These are phyloP conservation scores for Tetraneura akinire DNA, from an alignment of 1,140 invertebrate species.

Conservation along the genomic window DNA sequence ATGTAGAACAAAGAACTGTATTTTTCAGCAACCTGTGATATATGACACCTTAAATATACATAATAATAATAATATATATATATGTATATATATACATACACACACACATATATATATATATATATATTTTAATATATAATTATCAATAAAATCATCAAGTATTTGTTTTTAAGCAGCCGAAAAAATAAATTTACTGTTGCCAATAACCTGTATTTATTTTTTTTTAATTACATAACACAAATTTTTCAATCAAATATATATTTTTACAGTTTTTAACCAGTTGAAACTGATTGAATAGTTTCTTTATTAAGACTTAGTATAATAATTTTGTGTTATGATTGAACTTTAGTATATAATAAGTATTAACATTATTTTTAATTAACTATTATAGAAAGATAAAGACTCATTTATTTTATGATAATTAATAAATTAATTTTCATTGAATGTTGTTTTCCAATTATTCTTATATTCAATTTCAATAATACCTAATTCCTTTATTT, in stretches of 20 bases:
- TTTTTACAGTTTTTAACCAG: constrained; percentile 21
- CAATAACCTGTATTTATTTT: constrained; percentile 3
- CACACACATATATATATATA: no score
- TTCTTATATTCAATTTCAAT: no score
- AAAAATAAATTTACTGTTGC: no score
- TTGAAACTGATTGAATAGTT: background rate
- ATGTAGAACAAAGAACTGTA: background rate
- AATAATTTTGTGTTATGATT: constrained; percentile 28
- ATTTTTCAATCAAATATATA: constrained; percentile 33
- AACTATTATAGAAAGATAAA: background rate
- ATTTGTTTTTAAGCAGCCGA: no score
- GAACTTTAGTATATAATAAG: constrained; percentile 32
- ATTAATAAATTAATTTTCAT: constrained; percentile 4
- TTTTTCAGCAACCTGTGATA: constrained; percentile 34
- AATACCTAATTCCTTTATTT: no score
- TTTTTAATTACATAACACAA: background rate
- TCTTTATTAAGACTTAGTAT: constrained; percentile 37
- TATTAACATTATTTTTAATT: constrained; percentile 40
- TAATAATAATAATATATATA: no score
- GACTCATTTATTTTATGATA: constrained; percentile 30
- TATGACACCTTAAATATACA: background rate
- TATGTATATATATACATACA: no score
- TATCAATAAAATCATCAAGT: no score
- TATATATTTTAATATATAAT: no score
- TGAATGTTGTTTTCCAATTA: no score